Evolutionary conservation across 1,140 invertebrate genomes (phyloP), one percentile per base, ranked within the genome.

Genomic region (Drosophila yakuba): DNA sequence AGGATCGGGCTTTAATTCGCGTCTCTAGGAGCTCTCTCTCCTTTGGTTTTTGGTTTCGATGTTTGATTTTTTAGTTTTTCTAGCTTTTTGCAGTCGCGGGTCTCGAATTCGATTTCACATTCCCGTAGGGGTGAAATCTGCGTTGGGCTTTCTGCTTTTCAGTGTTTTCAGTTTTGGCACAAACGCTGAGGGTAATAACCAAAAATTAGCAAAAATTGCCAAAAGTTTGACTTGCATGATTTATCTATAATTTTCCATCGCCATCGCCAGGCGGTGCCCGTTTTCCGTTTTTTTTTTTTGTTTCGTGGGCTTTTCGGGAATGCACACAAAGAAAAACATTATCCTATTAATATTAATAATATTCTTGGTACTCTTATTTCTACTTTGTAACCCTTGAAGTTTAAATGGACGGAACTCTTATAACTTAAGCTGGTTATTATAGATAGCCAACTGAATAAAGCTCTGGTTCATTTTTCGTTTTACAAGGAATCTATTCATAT

Each of bases 201-300:
- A 89, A 89, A 89, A 89, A 89, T 89, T 89, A 89, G 85, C 84
- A 89, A 78, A 89, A 89, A 89, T 89, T 89, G 84, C 84, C 76
- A 80, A 71, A 84, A 89, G 84, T 89, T 89, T 89, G 84, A 89
- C 84, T 89, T 89, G 84, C 84, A 89, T 89, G 84, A 89, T 89
- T 89, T 89, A 89, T 89, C 84, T 89, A 89, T 89, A 89, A 89
- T 89, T 89, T 89, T 89, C 58, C 73, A 89, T 89, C 84, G 79
- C 76, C 56, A 81, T 71, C 20, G 64, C 67, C 68, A 66, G 74
- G 75, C 81, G 81, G 68, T 74, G 72, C 72, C 79, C 60, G 79
- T 71, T 75, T 74, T 44, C 41, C 25, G 61, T 57, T 38, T 38
- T 38, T 38, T 38, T 14, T 38, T 11, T 38, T 38, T 38, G 14